A percentile compares a stretch with the other conserved stretches of the same genome.
Evolutionary conservation across 2,888 invertebrate genomes (phyloP).

Genomic region (Acanthosepion lycidas): DNA sequence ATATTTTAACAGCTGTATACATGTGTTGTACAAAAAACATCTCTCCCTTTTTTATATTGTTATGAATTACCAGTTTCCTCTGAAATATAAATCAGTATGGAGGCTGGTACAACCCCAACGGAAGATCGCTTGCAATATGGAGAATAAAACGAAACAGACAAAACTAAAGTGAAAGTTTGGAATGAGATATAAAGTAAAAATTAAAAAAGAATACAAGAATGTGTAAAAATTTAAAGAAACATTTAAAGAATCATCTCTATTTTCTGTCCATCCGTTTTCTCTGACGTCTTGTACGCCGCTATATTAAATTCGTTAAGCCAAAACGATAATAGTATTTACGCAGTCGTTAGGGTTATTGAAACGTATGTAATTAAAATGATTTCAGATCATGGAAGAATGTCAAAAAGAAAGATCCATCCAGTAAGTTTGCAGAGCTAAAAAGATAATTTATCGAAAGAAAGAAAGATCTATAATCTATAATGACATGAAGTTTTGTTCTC

Average conservation of each 20-base stretch:
- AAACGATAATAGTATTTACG: neutral
- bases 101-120: neutral
- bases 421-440: too few relatives aligned
- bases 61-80: neutral
- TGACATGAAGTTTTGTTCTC: too few relatives aligned
- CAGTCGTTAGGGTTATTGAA: neutral
- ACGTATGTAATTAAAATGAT: neutral
- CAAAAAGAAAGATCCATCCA: neutral
- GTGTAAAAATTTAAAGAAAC: neutral
- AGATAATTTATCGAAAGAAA: too few relatives aligned
- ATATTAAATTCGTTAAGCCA: neutral
- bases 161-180: neutral
- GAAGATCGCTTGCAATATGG: neutral
- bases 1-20: conserved; percentile 33
- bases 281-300: neutral
- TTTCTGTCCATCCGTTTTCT: neutral
- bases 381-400: neutral
- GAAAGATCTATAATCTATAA: too few relatives aligned
- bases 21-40: neutral
- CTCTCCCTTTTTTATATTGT: neutral
- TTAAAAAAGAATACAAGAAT: neutral
- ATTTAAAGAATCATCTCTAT: neutral
- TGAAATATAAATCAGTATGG: neutral
- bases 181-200: neutral
- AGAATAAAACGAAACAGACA: too few relatives aligned